phyloP scores from a whole-genome alignment of 2,888 invertebrate species.

The Endomychus coccineus region DNA sequence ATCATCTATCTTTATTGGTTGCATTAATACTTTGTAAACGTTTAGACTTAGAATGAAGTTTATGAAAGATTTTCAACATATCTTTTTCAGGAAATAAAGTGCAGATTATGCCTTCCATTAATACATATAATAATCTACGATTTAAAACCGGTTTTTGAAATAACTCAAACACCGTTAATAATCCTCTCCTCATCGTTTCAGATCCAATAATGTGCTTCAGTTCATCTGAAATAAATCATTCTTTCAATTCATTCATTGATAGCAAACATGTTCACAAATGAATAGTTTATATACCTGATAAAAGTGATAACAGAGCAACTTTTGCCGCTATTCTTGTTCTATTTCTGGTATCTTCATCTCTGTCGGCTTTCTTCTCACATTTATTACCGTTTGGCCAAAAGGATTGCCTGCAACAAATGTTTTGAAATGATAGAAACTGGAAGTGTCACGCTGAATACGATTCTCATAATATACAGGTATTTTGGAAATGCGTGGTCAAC shows the following conservation, averaged over 20 bases:
- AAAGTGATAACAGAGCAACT: conserved; percentile 71
- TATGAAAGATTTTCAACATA: conserved; percentile 61
- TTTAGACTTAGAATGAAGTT: conserved; percentile 62
- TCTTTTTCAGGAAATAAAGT: conserved; percentile 76
- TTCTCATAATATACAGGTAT: too few species aligned
- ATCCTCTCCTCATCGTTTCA: conserved; percentile 76
- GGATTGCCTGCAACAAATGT: conserved; percentile 45
- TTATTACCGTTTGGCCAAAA: conserved; percentile 54
- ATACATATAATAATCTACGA: conserved; percentile 71
- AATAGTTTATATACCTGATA: conserved; percentile 57
- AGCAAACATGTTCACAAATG: too few species aligned
- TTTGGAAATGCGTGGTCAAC: too few species aligned
- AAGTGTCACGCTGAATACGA: too few species aligned
- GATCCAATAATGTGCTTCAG: conserved; percentile 82
- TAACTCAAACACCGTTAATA: conserved; percentile 77
- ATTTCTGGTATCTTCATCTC: conserved; percentile 46
- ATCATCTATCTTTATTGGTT: too few species aligned
- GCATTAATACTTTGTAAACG: conserved; percentile 11
- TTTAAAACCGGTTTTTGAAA: conserved; percentile 83
- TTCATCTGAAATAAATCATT: conserved; percentile 58
- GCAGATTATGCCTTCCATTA: conserved; percentile 73
- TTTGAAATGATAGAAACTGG: not conserved
- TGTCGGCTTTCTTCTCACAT: conserved; percentile 36
- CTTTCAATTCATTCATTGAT: too few species aligned
- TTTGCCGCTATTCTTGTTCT: conserved; percentile 81